Base-by-base conservation (phyloP, 1,140 invertebrate species). In the Penaeus vannamei region DNA sequence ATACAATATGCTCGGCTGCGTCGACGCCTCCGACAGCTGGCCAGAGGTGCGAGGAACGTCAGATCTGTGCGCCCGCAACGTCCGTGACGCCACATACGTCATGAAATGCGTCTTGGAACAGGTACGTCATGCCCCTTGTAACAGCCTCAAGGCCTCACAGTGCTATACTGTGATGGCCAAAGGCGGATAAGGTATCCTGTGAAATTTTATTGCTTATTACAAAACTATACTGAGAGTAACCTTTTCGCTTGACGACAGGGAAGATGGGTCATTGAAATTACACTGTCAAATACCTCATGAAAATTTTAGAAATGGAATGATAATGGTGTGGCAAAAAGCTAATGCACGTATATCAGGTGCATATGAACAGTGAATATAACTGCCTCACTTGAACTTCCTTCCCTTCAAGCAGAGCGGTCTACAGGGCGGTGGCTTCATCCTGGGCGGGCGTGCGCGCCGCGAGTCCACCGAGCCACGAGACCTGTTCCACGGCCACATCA, bases 51-150 rank as follows among this genome's bases (percentile, higher is more conserved):
- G 85, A 53, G n/a, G n/a, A 7, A 85, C 85, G 42, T 64, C 83
- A 0, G 91, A 91, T 72, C 36, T 88, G n/a, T 84, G 84, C 61
- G 81, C 91, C 8, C 69, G 76, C 29, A 82, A 91, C 76, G 84
- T 91, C 12, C 69, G 89, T 26, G 83, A 85, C 66, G 91, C 87
- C 10, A 91, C 91, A n/a, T 90, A 76, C 64, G 86, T 91, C 66
- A 89, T 91, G 91, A 91, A 91, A 86, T 90, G 91, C 60, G 86
- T 91, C 80, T 69, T 91, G 22, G 91, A 91, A 66, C 89, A 90
- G 89, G 90, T 91, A 53, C 32, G 59, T 82, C 2, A 26, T 20
- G 42, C 59, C 7, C 69, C 36, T 76, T 5, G 19, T 3, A 23
- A n/a, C 29, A 76, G 19, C 26, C n/a, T 2, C 12, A 19, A 19